Conservation (phyloP, 2,797 vertebrate species). For the Sphenodon punctatus region DNA sequence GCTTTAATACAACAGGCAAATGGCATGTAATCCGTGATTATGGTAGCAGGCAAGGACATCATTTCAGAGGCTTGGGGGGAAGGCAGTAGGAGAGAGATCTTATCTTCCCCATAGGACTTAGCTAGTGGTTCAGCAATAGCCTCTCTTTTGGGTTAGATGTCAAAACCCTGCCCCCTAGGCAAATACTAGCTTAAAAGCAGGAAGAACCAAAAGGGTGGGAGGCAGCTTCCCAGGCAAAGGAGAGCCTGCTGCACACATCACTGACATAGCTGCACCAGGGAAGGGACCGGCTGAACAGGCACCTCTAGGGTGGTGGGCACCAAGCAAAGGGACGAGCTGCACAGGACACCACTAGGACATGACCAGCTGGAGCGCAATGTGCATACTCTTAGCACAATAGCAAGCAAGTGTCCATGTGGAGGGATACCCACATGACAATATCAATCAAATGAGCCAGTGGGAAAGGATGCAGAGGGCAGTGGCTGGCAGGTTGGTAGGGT, state of each 20-base stretch:
- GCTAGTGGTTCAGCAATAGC: neutral
- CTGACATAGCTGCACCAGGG: too few species aligned
- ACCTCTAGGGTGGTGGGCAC: too few species aligned
- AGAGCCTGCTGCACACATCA: too few species aligned
- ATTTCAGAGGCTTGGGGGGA: conserved; percentile 6
- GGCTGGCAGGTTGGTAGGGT: neutral
- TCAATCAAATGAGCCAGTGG: too few species aligned
- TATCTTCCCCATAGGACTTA: neutral
- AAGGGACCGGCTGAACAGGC: too few species aligned
- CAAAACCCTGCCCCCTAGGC: fast-evolving
- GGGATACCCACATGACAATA: neutral
- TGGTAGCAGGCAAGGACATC: conserved; percentile 2
- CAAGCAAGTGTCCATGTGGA: neutral
- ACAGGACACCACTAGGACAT: neutral
- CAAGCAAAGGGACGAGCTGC: neutral
- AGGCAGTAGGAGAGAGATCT: neutral
- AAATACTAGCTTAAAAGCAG: neutral
- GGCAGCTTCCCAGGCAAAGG: neutral
- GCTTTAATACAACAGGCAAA: conserved; percentile 52
- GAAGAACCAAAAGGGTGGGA: fast-evolving
- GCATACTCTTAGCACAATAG: neutral
- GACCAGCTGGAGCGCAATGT: neutral
- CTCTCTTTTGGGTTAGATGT: neutral
- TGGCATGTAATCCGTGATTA: conserved; percentile 39
- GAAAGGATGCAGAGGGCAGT: neutral